phyloP scores from a whole-genome alignment of 53 echinoderm and acorn worm genomes.

The Zoroaster sp. region DNA sequence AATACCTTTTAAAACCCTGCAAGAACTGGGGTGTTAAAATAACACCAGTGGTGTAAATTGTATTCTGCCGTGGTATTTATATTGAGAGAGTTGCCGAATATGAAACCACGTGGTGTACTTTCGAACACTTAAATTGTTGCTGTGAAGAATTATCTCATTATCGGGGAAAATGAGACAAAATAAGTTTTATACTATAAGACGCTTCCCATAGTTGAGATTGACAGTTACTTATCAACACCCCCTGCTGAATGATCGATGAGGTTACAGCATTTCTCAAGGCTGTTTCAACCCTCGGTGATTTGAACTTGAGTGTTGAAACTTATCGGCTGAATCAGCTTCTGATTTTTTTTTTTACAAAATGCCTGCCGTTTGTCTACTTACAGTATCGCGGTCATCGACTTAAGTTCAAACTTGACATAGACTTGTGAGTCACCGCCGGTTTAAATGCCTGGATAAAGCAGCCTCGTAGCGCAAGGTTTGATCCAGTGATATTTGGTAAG shows the following conservation, averaged over 20 bases:
- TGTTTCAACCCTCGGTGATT: neutral
- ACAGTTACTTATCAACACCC: neutral
- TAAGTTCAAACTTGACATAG: neutral
- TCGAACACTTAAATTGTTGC: too few relatives aligned
- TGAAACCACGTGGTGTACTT: too few relatives aligned
- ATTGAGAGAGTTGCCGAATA: too few relatives aligned
- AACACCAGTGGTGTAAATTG: too few relatives aligned
- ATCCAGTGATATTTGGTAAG: constrained; percentile 5
- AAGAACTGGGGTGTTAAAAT: too few relatives aligned
- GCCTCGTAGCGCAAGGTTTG: neutral
- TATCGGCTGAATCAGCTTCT: neutral
- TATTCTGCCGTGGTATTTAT: too few relatives aligned
- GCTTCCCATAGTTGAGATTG: too few relatives aligned
- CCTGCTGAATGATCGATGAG: neutral
- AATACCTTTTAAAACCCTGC: too few relatives aligned
- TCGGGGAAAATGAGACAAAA: too few relatives aligned
- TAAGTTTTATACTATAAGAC: too few relatives aligned
- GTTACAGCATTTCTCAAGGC: neutral
- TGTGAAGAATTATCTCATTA: too few relatives aligned
- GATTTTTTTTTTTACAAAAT: too few relatives aligned
- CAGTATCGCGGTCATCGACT: constrained; percentile 35
- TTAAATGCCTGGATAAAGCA: constrained; percentile 24
- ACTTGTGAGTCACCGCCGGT: neutral
- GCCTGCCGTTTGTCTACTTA: neutral
- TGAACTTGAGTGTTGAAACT: neutral